phyloP scores from a whole-genome alignment of 2,797 vertebrate genomes.

The Pangasius larnaudii region DNA sequence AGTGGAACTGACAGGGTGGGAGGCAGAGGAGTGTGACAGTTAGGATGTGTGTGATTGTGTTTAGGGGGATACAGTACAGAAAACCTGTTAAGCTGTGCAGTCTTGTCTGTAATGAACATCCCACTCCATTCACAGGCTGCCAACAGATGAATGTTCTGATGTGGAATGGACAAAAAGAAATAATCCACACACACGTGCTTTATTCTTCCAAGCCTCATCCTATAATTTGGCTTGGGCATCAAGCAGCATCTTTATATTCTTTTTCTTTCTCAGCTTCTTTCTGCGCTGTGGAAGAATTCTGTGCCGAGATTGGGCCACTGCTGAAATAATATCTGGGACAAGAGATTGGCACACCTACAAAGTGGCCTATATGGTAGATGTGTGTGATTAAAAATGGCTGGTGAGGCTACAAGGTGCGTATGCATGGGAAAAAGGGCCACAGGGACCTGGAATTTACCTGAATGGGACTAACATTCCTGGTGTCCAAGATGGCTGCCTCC shows the following conservation, averaged over 20 bases:
- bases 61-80: constrained; percentile 50
- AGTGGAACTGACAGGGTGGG: constrained; percentile 25
- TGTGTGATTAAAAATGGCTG: not conserved
- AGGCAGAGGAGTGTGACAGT: constrained; percentile 8
- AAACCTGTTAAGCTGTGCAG: constrained; percentile 45
- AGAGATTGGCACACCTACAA: not conserved
- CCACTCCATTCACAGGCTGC: constrained; percentile 48
- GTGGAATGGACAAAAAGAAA: constrained; percentile 34
- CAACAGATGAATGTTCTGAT: constrained; percentile 41
- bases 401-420: not conserved
- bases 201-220: constrained; percentile 27
- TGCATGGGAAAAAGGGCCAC: not conserved
- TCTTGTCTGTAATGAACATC: constrained; percentile 47
- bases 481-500: not conserved
- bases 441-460: not conserved
- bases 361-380: not conserved
- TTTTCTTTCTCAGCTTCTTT: constrained; percentile 1
- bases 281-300: not conserved
- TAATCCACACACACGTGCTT: constrained; percentile 7
- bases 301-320: not conserved
- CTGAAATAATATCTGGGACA: not conserved
- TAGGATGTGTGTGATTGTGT: constrained; percentile 27
- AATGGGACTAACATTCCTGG: not conserved
- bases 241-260: constrained; percentile 15
- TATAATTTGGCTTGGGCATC: constrained; percentile 38